phyloP scores from a whole-genome alignment of 2,797 vertebrate species.

The Numenius phaeopus region DNA sequence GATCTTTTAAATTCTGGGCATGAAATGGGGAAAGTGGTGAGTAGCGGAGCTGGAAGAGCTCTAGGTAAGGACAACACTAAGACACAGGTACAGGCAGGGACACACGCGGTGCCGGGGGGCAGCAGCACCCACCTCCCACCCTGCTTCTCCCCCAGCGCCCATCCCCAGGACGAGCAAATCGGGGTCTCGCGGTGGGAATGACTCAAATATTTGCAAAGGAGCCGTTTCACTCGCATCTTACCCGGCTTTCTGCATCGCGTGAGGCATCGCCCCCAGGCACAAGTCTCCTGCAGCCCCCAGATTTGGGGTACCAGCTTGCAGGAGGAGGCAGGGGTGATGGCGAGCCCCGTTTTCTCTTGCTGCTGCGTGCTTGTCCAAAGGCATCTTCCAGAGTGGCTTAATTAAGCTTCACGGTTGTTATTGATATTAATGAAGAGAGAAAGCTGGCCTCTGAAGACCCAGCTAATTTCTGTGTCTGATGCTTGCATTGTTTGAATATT shows the following conservation, averaged over 20 bases:
- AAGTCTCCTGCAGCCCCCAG: neutral
- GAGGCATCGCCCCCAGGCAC: fast-evolving
- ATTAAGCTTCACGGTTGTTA: conserved; percentile 12
- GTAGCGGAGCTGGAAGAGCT: neutral
- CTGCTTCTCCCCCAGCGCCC: fast-evolving
- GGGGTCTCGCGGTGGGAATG: fast-evolving
- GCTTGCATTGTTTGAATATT: neutral
- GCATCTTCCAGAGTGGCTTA: neutral
- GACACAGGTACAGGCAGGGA: neutral
- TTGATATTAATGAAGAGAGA: conserved; percentile 2
- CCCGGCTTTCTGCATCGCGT: fast-evolving
- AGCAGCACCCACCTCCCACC: neutral
- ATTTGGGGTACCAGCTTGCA: fast-evolving
- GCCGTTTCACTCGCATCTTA: fast-evolving
- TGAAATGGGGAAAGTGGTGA: neutral
- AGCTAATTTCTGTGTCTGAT: conserved; percentile 30
- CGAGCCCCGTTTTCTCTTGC: neutral
- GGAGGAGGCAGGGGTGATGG: neutral
- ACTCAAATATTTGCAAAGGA: neutral
- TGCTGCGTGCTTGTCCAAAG: neutral
- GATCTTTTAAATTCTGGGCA: neutral
- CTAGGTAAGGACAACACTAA: fast-evolving
- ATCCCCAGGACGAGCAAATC: neutral
- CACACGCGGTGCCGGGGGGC: fast-evolving
- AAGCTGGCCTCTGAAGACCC: conserved; percentile 8